A percentile compares a stretch with the other conserved stretches of the same genome.
These are phyloP conservation scores for Sarotherodon lohbergeri DNA, from an alignment of 2,113 vertebrate genomes.

Conservation along the genomic window DNA sequence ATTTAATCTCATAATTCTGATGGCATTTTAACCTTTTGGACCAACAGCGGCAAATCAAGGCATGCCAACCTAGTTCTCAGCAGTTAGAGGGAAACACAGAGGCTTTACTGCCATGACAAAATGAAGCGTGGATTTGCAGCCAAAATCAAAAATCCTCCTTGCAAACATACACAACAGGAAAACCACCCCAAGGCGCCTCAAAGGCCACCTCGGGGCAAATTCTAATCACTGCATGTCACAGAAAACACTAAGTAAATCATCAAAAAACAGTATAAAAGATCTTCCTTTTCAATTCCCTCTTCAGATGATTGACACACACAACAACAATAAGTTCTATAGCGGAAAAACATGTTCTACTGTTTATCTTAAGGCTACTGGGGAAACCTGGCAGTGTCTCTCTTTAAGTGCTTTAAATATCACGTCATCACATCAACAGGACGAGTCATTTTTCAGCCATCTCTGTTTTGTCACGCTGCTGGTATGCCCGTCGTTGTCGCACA, in stretches of 20 bases:
- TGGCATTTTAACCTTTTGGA: background rate
- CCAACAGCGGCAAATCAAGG: background rate
- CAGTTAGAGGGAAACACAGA: background rate
- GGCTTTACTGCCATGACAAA: background rate
- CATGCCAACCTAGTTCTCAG: background rate
- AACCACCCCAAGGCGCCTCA: background rate
- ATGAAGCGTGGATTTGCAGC: background rate
- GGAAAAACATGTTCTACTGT: background rate
- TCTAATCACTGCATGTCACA: background rate
- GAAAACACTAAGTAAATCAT: background rate
- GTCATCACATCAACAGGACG: background rate
- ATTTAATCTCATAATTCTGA: constrained; percentile 15
- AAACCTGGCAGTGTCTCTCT: background rate
- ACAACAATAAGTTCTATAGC: background rate
- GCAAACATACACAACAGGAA: background rate
- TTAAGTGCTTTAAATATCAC: background rate
- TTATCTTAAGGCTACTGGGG: background rate
- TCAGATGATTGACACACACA: background rate
- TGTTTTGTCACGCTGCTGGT: background rate
- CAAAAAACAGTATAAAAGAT: background rate
- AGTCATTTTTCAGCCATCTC: background rate
- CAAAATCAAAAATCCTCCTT: background rate
- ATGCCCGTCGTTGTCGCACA: background rate
- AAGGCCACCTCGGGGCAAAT: background rate
- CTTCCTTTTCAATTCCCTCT: background rate